Evolutionary conservation across 2,888 invertebrate species (phyloP), one percentile per base, ranked within the genome.

Genomic region (Lymantria dispar): DNA sequence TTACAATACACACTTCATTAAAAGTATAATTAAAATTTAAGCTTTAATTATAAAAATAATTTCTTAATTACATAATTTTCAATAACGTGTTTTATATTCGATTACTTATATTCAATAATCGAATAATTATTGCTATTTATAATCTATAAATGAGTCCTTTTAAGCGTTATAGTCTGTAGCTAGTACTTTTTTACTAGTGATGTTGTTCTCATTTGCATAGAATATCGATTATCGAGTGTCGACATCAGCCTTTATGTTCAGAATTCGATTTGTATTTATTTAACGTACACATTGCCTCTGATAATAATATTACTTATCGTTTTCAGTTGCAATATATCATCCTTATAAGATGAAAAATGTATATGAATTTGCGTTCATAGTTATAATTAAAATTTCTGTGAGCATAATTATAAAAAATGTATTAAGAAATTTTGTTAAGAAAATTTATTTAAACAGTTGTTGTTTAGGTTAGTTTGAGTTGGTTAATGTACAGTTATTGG

Each of bases 181-280:
- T 47, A 47, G 51, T 44, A 38, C 54, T 55, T 62, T 58, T 58
- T 56, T 38, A 15, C 13, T 47, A n/a, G n/a, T 64, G 53, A 54
- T 52, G 56, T 47, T 63, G 63, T 54, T 41, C 15, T 8, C n/a
- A 64, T 73, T 73, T 64, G 58, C 66, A 73, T 70, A 62, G 48
- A 63, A 68, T 63, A 50, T 70, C 68, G 71, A 70, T 66, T 65
- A 72, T 65, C 50, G 60, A 64, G 64, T 62, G 59, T 65, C 50
- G 56, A 61, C 60, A 60, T 46, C 38, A 45, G 14, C 51, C 43
- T 48, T 54, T 60, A 59, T 54, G 50, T 55, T 40, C 41, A 40
- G 47, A 54, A 57, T 58, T 56, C 57, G 44, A 54, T 56, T 56
- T 62, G 44, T 57, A 45, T 54, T 58, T 66, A 57, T 58, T 60